Evolutionary conservation across 2,113 vertebrate genomes (phyloP).

Genomic region (Syrmaticus mikado): DNA sequence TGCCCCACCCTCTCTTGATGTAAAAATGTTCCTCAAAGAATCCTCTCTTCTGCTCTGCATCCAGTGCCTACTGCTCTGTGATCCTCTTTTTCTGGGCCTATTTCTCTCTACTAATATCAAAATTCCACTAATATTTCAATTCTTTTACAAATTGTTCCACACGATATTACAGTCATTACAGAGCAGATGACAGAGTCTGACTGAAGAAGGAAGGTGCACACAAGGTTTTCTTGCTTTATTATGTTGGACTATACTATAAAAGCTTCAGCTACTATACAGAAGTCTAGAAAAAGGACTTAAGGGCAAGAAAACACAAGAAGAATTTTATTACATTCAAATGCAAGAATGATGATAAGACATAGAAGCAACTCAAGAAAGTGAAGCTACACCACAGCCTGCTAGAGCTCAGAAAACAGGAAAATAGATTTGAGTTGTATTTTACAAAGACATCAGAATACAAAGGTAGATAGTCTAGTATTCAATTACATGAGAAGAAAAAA

Average conservation of each 20-base stretch:
- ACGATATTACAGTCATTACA: not conserved
- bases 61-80: not conserved
- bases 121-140: not conserved
- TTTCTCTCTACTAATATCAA: not conserved
- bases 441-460: not conserved
- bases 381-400: not conserved
- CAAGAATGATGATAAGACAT: not conserved
- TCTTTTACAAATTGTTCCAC: not conserved
- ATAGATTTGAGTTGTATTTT: not conserved
- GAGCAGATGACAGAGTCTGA: not conserved
- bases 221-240: not conserved
- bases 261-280: not conserved
- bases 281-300: not conserved
- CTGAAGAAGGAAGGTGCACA: not conserved
- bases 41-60: not conserved
- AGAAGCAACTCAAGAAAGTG: not conserved
- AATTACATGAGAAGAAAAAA: not conserved
- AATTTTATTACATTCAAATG: not conserved
- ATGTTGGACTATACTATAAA: not conserved
- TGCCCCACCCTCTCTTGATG: not conserved
- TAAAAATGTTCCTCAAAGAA: not conserved
- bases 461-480: not conserved
- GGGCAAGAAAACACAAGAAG: not conserved
- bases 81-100: not conserved
- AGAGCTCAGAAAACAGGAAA: not conserved